Evolutionary conservation across 2,797 vertebrate genomes (phyloP).

Genomic region (Scolopax bukidnonensis): DNA sequence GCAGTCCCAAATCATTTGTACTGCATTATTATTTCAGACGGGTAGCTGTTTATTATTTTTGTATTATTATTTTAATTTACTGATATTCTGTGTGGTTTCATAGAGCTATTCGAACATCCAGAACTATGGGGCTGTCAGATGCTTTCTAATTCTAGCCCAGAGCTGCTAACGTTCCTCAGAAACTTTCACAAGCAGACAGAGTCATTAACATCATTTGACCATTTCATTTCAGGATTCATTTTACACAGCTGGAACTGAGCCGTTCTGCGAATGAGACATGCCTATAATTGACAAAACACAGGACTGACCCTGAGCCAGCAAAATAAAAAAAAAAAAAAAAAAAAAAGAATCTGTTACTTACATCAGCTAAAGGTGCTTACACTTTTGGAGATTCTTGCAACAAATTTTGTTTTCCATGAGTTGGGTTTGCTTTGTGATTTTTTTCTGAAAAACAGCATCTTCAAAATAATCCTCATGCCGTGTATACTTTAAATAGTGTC

Average conservation of each 20-base stretch:
- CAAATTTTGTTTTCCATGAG: background rate
- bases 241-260: conserved; percentile 57
- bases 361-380: background rate
- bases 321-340: background rate
- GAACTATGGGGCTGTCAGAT: conserved; percentile 17
- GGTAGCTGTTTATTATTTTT: conserved; percentile 37
- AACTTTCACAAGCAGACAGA: conserved; percentile 29
- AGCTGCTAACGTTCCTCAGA: conserved; percentile 52
- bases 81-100: background rate
- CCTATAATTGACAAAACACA: conserved; percentile 44
- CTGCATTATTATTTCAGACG: conserved; percentile 33
- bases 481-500: background rate
- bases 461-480: background rate
- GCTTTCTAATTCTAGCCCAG: background rate
- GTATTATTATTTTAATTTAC: conserved; percentile 49
- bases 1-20: background rate
- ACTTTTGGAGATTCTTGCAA: background rate
- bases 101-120: background rate
- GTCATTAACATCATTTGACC: conserved; percentile 66
- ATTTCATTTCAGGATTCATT: conserved; percentile 57
- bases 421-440: background rate
- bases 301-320: background rate
- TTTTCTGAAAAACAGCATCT: background rate
- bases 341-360: background rate
- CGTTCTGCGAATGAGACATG: conserved; percentile 3